phyloP scores from a whole-genome alignment of 2,888 invertebrate species.

The Drepanosiphum platanoidis region DNA sequence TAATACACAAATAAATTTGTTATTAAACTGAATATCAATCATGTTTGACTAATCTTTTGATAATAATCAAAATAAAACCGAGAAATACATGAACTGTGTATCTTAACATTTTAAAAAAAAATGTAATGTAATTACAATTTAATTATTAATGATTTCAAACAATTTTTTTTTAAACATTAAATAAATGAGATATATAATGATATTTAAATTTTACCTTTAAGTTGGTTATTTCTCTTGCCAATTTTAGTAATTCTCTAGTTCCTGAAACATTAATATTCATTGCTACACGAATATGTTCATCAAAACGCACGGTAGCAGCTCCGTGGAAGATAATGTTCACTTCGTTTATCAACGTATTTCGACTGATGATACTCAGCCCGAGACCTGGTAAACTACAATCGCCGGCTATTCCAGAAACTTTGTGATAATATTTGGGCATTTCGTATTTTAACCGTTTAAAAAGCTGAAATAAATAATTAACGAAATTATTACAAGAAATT shows the following conservation, averaged over 20 bases:
- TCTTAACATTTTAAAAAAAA: too few species aligned
- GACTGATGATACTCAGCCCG: slow-evolving; percentile 73
- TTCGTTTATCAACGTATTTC: slow-evolving; percentile 73
- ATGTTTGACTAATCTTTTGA: too few species aligned
- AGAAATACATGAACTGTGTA: too few species aligned
- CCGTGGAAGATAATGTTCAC: slow-evolving; percentile 83
- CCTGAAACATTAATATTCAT: slow-evolving; percentile 83
- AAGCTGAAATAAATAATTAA: slow-evolving; percentile 69
- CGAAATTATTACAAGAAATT: too few species aligned
- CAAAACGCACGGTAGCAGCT: slow-evolving; percentile 92
- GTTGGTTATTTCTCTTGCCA: slow-evolving; percentile 77
- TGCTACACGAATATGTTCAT: slow-evolving; percentile 82
- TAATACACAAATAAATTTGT: too few species aligned
- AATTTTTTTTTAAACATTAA: neutral
- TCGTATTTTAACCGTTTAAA: slow-evolving; percentile 70
- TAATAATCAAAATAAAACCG: too few species aligned
- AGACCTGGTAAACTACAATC: slow-evolving; percentile 77
- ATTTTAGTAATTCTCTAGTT: slow-evolving; percentile 78
- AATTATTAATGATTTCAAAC: neutral
- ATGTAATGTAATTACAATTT: too few species aligned
- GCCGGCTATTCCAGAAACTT: slow-evolving; percentile 76
- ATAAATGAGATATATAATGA: neutral
- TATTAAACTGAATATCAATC: too few species aligned
- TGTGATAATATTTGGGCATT: slow-evolving; percentile 73
- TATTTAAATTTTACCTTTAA: slow-evolving; percentile 72